Base-by-base conservation (phyloP, 2,797 vertebrate species). In the Phrynocephalus guinanensis region DNA sequence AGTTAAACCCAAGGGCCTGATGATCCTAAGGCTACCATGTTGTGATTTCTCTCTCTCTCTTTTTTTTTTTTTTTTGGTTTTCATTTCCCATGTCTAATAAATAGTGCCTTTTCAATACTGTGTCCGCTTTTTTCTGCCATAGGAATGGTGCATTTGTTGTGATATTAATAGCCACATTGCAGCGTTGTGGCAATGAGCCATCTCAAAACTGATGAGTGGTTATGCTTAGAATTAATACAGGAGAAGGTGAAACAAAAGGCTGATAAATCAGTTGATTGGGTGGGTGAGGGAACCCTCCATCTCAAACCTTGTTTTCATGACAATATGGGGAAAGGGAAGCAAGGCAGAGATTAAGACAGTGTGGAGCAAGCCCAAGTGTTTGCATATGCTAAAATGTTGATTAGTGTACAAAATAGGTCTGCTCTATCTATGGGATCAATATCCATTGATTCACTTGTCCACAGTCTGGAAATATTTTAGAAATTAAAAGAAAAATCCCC, bases 101-200 rank as follows among this genome's bases (percentile, higher is more conserved):
- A 86, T 48, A 76, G 18, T 79, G 24, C 4, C 24, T 79, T 85
- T 38, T 60, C 71, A 28, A 75, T 75, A 60, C 20, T 18, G 56
- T 10, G 13, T 75, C 6, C n/a, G 60, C 0, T 16, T 75, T 84
- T 44, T 13, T 38, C 24, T 67, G n/a, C 66, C 18, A 18, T 79
- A 16, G 44, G 26, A 9, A 77, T 6, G 56, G 48, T 38, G n/a
- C 26, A 77, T 60, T 60, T 52, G 13, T 81, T 67, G 56, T 44
- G 33, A 56, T 75, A 84, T 84, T 75, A 75, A 44, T 60, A 84
- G 63, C 67, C 78, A 78, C 50, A 50, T 48, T 78, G 20, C 18
- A 52, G 26, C 7, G 50, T 52, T 77, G 30, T 50, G 60, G 71
- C 44, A 78, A 68, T 78, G 63, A n/a, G 66, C 73, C 38, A 67